These are phyloP conservation scores for Serilophus lunatus DNA, from an alignment of 2,113 vertebrate genomes.

Conservation along the genomic window DNA sequence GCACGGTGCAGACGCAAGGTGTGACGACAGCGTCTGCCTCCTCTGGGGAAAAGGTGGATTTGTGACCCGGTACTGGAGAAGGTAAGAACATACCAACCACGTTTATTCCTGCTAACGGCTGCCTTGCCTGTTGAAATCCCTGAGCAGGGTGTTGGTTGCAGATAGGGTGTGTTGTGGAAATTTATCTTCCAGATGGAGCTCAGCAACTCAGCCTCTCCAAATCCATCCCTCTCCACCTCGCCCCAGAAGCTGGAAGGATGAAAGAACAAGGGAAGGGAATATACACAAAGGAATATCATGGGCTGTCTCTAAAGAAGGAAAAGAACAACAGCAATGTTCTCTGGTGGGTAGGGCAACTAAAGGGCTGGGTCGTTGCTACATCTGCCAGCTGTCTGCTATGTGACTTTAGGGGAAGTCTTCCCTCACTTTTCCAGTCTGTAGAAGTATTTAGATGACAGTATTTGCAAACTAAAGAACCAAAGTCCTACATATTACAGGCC, in stretches of 20 bases:
- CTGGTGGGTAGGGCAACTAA: neutral
- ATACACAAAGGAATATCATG: neutral
- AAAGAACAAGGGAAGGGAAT: neutral
- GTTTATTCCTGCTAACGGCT: neutral
- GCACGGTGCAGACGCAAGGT: accelerated
- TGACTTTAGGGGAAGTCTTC: neutral
- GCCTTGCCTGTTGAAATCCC: neutral
- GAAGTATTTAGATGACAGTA: neutral
- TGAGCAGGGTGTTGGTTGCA: neutral
- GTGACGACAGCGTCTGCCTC: accelerated
- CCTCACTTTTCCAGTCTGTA: neutral
- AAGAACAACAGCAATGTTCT: neutral
- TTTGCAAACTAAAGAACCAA: neutral
- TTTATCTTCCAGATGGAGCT: neutral
- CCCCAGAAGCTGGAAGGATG: neutral
- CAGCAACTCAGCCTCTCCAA: neutral
- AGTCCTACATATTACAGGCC: neutral
- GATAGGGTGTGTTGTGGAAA: neutral
- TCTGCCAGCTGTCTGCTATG: neutral
- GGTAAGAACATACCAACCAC: neutral
- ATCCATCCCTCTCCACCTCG: neutral
- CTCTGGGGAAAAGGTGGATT: neutral
- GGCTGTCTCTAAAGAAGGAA: neutral
- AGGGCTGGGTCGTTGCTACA: neutral
- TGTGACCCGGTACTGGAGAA: neutral